Evolutionary conservation across 1,140 invertebrate species (phyloP).

Genomic region (Drosophila paulistorum): DNA sequence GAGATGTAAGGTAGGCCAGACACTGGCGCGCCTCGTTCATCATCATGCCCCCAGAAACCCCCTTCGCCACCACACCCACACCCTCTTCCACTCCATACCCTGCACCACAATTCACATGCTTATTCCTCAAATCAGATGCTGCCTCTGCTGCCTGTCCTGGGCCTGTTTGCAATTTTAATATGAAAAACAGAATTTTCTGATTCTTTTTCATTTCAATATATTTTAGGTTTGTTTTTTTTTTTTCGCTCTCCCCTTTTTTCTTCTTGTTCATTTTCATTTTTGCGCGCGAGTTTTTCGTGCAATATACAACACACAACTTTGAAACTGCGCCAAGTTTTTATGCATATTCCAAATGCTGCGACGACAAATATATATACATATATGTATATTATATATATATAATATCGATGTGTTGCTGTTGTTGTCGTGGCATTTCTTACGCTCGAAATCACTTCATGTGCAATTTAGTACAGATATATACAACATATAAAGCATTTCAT

Average conservation of each 20-base stretch:
- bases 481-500: conserved; percentile 15
- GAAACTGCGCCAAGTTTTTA: conserved; percentile 78
- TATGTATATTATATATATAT: conserved; percentile 26
- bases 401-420: conserved; percentile 58
- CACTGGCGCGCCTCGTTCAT: conserved; percentile 57
- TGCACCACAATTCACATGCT: neutral
- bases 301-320: conserved; percentile 47
- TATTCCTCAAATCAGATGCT: neutral
- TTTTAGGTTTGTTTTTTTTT: conserved; percentile 31
- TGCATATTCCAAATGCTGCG: conserved; percentile 60
- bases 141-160: conserved; percentile 37
- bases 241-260: conserved; percentile 1
- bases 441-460: conserved; percentile 79
- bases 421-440: conserved; percentile 65
- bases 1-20: neutral
- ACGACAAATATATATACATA: conserved; percentile 22
- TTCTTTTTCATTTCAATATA: conserved; percentile 17
- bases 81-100: neutral
- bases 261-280: conserved; percentile 20
- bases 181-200: conserved; percentile 49
- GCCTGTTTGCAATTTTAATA: conserved; percentile 72
- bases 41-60: conserved; percentile 23
- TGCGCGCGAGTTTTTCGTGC: conserved; percentile 15
- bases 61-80: neutral
- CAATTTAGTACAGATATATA: conserved; percentile 70